Evolutionary conservation across 2,888 invertebrate genomes (phyloP).

Genomic region (Antitype chi): DNA sequence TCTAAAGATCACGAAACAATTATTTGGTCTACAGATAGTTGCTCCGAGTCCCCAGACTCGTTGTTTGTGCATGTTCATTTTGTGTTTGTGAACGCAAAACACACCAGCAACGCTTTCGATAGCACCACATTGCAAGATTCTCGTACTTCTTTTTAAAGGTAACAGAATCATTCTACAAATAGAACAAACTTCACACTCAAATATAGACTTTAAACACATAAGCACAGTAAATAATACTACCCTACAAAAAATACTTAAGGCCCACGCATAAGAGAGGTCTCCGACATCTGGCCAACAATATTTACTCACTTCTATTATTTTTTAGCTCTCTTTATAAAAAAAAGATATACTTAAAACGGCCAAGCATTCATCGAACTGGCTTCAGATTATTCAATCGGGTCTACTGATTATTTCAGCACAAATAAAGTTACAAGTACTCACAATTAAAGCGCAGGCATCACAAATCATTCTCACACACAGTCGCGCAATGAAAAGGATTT

Average conservation of each 20-base stretch:
- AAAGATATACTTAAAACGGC: background rate
- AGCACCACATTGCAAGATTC: background rate
- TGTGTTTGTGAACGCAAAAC: constrained; percentile 16
- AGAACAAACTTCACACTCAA: background rate
- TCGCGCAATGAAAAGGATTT: constrained; percentile 10
- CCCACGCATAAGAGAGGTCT: background rate
- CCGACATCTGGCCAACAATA: background rate
- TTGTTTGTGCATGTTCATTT: constrained; percentile 21
- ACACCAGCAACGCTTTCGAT: background rate
- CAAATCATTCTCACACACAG: constrained; percentile 8
- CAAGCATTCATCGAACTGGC: background rate
- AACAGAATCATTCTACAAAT: background rate
- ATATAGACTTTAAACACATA: background rate
- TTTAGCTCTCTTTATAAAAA: too few species aligned
- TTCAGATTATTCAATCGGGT: background rate
- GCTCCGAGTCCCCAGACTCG: constrained; percentile 6
- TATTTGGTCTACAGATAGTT: background rate
- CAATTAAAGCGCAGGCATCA: background rate
- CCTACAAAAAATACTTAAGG: background rate
- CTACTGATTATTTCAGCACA: too few species aligned
- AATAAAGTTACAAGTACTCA: background rate
- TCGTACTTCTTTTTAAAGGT: background rate
- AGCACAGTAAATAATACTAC: background rate
- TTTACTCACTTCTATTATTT: too few species aligned
- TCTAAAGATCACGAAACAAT: background rate